phyloP scores from a whole-genome alignment of 2,113 vertebrate species.

The Ochotona princeps region DNA sequence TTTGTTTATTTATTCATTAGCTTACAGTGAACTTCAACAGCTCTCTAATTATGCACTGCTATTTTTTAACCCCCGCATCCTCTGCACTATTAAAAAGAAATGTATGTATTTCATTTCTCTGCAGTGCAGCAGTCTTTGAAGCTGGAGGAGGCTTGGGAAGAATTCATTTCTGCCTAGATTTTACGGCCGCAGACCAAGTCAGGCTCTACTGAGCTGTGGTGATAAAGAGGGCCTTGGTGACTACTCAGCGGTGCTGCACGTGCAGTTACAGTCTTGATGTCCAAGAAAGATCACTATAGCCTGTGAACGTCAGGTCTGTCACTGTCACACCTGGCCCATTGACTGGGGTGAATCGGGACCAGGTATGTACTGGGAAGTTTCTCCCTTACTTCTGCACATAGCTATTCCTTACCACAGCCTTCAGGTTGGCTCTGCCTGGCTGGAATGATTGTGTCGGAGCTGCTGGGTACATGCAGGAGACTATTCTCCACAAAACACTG shows the following conservation, averaged over 20 bases:
- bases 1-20: slow-evolving; percentile 79
- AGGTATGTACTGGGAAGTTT: background rate
- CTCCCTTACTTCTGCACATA: background rate
- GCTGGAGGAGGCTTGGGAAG: background rate
- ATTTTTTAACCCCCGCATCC: slow-evolving; percentile 18
- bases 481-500: background rate
- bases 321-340: too few relatives aligned
- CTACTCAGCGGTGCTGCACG: background rate
- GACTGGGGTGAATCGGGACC: background rate
- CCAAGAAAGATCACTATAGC: background rate
- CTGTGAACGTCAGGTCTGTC: background rate
- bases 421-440: background rate
- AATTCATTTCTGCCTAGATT: background rate
- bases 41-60: slow-evolving; percentile 74
- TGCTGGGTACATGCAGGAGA: background rate
- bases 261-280: background rate
- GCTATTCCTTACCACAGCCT: background rate
- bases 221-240: background rate
- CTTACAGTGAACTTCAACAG: slow-evolving; percentile 76
- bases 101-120: background rate
- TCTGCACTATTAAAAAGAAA: background rate
- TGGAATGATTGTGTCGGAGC: background rate
- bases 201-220: background rate
- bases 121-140: background rate
- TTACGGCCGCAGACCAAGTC: background rate